These are phyloP conservation scores for Akabosia matsudoensis DNA, from an alignment of 1,140 invertebrate genomes.

Conservation along the genomic window DNA sequence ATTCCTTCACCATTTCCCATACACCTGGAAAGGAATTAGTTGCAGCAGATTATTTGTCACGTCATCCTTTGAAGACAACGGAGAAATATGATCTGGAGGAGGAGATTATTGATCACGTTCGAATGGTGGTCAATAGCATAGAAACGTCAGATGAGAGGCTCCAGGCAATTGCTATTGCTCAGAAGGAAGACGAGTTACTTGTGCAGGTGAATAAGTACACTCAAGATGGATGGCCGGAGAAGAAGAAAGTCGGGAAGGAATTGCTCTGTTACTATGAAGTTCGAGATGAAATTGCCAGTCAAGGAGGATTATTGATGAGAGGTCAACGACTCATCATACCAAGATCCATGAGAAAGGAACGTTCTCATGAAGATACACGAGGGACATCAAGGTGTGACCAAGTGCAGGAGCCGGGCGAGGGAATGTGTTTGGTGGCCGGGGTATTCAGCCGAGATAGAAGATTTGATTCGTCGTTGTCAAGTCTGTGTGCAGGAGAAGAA, in stretches of 20 bases:
- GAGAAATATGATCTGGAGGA: not conserved
- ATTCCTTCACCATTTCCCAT: slow-evolving; percentile 32
- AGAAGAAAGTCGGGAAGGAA: not conserved
- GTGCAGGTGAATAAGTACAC: not conserved
- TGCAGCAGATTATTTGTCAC: slow-evolving; percentile 14
- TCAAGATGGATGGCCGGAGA: not conserved
- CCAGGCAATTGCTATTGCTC: slow-evolving; percentile 10
- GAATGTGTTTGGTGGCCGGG: slow-evolving; percentile 21
- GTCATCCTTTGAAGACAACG: not conserved
- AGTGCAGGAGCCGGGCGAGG: not conserved
- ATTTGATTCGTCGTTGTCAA: not conserved
- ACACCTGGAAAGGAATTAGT: slow-evolving; percentile 30
- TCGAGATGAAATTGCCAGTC: not conserved
- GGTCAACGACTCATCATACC: not conserved
- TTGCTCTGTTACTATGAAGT: not conserved
- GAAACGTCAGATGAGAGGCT: slow-evolving; percentile 20
- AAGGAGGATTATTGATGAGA: slow-evolving; percentile 9
- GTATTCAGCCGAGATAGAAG: slow-evolving; percentile 5
- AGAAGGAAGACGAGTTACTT: slow-evolving; percentile 9
- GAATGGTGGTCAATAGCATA: not conserved
- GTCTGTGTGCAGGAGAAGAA: no score
- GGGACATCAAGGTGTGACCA: slow-evolving; percentile 25
- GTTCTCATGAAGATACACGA: slow-evolving; percentile 1
- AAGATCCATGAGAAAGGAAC: not conserved
- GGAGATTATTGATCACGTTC: not conserved